Evolutionary conservation across 1,140 invertebrate genomes (phyloP).

Genomic region (Rhynchophorus ferrugineus): DNA sequence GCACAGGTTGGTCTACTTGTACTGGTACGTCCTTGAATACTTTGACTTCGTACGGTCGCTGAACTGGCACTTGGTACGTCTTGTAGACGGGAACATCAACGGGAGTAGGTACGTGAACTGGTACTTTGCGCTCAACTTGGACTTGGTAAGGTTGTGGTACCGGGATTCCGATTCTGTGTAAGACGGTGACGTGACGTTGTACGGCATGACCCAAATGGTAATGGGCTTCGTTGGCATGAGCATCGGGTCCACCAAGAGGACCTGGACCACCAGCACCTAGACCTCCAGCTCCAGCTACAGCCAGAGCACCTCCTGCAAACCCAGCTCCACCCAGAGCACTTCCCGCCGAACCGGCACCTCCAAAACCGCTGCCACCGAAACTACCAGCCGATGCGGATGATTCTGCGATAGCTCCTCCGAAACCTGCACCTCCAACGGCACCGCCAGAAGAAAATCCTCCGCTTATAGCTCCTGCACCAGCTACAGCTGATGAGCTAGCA

Average conservation of each 20-base stretch:
- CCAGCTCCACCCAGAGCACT: conserved; percentile 7
- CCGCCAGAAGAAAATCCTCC: conserved; percentile 3
- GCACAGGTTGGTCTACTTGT: conserved; percentile 29
- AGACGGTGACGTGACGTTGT: conserved; percentile 28
- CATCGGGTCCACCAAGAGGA: conserved; percentile 10
- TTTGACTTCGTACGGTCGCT: conserved; percentile 44
- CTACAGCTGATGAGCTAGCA: conserved; percentile 7
- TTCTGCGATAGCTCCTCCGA: not conserved
- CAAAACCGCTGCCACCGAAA: conserved; percentile 8
- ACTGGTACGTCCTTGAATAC: conserved; percentile 43
- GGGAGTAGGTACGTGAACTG: conserved; percentile 33
- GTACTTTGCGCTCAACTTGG: conserved; percentile 26
- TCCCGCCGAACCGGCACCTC: conserved; percentile 8
- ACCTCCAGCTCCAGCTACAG: conserved; percentile 4
- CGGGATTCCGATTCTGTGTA: conserved; percentile 30
- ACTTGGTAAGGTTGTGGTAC: conserved; percentile 29
- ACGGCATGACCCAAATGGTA: conserved; percentile 27
- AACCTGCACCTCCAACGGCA: conserved; percentile 1
- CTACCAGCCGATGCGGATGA: not conserved
- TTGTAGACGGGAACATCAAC: conserved; percentile 36
- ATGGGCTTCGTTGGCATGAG: conserved; percentile 15
- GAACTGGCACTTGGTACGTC: conserved; percentile 41
- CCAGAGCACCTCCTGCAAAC: conserved; percentile 1
- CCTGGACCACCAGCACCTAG: conserved; percentile 5
- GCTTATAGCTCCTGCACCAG: conserved; percentile 8